Percentiles rank a stretch among this genome's conserved stretches.
phyloP scores from a whole-genome alignment of 2,797 vertebrate species.

The Dipus sagitta region DNA sequence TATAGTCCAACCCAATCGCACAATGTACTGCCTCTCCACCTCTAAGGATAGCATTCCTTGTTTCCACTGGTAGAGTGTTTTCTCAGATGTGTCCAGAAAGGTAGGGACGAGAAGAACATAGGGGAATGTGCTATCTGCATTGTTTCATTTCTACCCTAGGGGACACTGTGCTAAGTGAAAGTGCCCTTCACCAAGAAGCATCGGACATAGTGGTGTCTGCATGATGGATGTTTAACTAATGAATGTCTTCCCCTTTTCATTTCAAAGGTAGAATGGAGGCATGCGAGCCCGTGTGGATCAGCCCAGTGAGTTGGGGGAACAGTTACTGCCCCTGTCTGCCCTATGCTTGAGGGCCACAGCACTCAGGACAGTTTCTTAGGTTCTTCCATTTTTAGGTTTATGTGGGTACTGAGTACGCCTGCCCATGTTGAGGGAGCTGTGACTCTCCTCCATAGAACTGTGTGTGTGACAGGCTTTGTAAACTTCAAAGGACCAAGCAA shows the following conservation, averaged over 20 bases:
- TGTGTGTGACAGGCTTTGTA: not conserved
- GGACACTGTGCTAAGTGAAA: not conserved
- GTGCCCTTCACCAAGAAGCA: not conserved
- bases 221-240: not conserved
- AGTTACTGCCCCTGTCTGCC: not conserved
- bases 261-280: not conserved
- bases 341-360: not conserved
- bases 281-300: not conserved
- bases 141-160: not conserved
- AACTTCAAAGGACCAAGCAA: not conserved
- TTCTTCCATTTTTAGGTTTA: too few relatives aligned
- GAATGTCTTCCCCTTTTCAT: not conserved
- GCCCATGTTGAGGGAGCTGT: not conserved
- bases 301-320: too few relatives aligned
- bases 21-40: not conserved
- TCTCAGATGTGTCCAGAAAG: not conserved
- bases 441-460: not conserved
- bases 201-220: accelerated
- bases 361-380: not conserved
- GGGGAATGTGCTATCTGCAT: not conserved
- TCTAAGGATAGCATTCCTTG: not conserved
- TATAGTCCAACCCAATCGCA: not conserved
- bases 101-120: not conserved
- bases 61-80: not conserved
- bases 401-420: not conserved